Percentiles rank a stretch among this genome's conserved stretches.
These are phyloP conservation scores for Acanthochromis polyacanthus DNA, from an alignment of 2,113 vertebrate genomes.

Conservation along the genomic window DNA sequence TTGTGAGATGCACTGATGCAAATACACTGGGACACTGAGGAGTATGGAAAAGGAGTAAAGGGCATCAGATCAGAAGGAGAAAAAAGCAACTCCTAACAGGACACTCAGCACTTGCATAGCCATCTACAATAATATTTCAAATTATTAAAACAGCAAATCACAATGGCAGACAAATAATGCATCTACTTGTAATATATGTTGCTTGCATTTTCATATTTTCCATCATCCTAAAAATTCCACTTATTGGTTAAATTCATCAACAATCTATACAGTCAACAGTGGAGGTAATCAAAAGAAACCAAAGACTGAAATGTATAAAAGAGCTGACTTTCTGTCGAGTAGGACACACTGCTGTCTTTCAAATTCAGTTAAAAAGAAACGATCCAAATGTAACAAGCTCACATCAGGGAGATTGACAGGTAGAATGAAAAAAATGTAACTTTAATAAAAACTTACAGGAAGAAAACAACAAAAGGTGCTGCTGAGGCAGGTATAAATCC, in stretches of 20 bases:
- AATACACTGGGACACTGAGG: slow-evolving; percentile 14
- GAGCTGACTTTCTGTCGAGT: neutral
- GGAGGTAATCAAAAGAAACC: neutral
- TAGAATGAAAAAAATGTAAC: no score
- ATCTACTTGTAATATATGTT: neutral
- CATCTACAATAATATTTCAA: neutral
- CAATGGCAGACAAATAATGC: neutral
- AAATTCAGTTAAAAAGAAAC: no score
- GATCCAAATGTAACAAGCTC: no score
- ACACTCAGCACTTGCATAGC: neutral
- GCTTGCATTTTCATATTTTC: neutral
- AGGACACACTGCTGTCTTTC: neutral
- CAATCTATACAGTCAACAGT: neutral
- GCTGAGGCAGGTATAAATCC: no score
- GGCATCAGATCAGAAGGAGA: neutral
- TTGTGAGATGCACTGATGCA: slow-evolving; percentile 33
- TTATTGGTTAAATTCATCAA: neutral
- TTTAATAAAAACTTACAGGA: no score
- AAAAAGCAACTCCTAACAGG: neutral
- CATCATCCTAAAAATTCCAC: neutral
- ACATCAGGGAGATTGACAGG: no score
- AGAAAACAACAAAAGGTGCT: no score
- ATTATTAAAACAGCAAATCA: neutral
- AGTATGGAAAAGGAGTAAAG: slow-evolving; percentile 5
- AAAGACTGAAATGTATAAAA: neutral